phyloP scores from a whole-genome alignment of 2,113 vertebrate species.

The Sialia sialis region DNA sequence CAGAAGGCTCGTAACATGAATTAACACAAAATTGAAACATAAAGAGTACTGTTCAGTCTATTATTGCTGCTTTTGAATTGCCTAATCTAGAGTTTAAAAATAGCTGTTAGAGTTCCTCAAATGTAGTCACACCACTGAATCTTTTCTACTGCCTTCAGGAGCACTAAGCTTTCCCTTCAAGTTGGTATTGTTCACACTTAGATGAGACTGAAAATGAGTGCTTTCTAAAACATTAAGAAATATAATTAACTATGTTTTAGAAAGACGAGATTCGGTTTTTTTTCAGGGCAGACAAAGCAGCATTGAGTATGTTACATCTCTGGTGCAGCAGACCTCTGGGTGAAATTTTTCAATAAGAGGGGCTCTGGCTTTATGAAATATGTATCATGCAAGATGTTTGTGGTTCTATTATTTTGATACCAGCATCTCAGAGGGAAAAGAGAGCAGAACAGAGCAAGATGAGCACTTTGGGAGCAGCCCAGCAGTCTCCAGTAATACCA shows the following conservation, averaged over 20 bases:
- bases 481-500: neutral
- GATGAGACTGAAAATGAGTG: neutral
- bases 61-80: neutral
- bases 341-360: neutral
- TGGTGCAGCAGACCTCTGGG: neutral
- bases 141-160: neutral
- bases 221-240: neutral
- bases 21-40: neutral
- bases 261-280: neutral
- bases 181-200: neutral
- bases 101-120: neutral
- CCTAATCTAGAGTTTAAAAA: neutral
- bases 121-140: neutral
- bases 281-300: neutral
- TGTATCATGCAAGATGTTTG: neutral
- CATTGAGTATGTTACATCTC: neutral
- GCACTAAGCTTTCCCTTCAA: neutral
- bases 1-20: neutral
- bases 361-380: neutral
- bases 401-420: neutral
- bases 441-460: neutral
- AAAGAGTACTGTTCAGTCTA: neutral
- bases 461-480: neutral
- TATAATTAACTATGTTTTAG: neutral
- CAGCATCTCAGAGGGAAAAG: neutral